phyloP scores from a whole-genome alignment of 2,888 invertebrate genomes.

The Tetragonula carbonaria region DNA sequence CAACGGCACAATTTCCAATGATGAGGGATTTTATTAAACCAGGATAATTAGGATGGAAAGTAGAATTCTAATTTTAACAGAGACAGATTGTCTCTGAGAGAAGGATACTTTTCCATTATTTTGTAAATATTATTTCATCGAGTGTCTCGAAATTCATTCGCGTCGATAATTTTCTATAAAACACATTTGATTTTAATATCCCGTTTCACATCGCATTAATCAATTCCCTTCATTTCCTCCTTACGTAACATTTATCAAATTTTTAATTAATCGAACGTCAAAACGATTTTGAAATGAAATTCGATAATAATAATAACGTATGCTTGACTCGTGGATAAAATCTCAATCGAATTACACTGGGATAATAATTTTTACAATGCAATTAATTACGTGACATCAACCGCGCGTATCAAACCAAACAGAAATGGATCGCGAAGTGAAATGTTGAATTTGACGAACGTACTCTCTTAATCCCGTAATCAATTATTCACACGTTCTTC shows the following conservation, averaged over 20 bases:
- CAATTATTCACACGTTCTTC: not conserved
- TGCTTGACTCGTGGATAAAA: not conserved
- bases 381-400: not conserved
- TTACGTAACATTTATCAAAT: not conserved
- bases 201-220: not conserved
- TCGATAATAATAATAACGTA: not conserved
- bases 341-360: not conserved
- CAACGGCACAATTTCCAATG: no score
- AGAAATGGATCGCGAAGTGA: not conserved
- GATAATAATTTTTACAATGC: constrained; percentile 3
- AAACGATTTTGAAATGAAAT: not conserved
- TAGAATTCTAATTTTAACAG: no score
- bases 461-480: not conserved
- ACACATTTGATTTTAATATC: not conserved
- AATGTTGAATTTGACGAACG: constrained; percentile 2
- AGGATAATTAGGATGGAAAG: no score
- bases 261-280: not conserved
- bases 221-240: not conserved
- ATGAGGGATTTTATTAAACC: no score
- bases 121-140: no score
- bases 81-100: not conserved
- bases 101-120: not conserved
- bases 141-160: no score
- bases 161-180: not conserved
- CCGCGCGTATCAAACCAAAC: not conserved